A percentile compares a stretch with the other conserved stretches of the same genome.
These are phyloP conservation scores for Hydriomena furcata DNA, from an alignment of 2,888 invertebrate genomes.

Conservation along the genomic window DNA sequence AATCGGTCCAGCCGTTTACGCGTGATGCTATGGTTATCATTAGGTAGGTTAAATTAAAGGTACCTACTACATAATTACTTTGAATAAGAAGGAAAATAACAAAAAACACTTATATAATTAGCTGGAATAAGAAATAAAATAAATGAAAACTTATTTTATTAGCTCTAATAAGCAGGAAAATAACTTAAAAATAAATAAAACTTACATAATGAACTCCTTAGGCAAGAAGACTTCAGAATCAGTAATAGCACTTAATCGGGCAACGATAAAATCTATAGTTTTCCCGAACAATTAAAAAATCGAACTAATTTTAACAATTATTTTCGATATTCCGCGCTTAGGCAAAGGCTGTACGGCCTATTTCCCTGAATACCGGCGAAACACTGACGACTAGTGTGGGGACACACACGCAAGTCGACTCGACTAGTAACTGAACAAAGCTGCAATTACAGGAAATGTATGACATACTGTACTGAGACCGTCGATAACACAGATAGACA, in stretches of 20 bases:
- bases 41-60: too few species aligned
- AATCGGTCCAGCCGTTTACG: too few species aligned
- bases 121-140: too few species aligned
- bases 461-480: too few species aligned
- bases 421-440: conserved; percentile 36
- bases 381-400: conserved; percentile 55
- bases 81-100: too few species aligned
- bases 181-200: not conserved
- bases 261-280: conserved; percentile 23
- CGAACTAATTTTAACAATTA: conserved; percentile 30
- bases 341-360: conserved; percentile 64
- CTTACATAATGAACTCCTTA: conserved; percentile 18
- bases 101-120: too few species aligned
- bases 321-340: conserved; percentile 48
- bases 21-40: too few species aligned
- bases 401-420: conserved; percentile 38
- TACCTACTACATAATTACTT: too few species aligned
- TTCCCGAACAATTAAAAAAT: conserved; percentile 31
- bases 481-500: too few species aligned
- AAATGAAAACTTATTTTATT: too few species aligned
- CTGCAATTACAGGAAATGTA: conserved; percentile 48
- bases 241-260: too few species aligned
- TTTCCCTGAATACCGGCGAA: conserved; percentile 61
- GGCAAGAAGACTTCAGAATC: not conserved
- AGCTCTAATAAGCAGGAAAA: too few species aligned